Evolutionary conservation across 2,797 vertebrate species (phyloP), one percentile per base, ranked within the genome.

Genomic region (Masticophis lateralis): DNA sequence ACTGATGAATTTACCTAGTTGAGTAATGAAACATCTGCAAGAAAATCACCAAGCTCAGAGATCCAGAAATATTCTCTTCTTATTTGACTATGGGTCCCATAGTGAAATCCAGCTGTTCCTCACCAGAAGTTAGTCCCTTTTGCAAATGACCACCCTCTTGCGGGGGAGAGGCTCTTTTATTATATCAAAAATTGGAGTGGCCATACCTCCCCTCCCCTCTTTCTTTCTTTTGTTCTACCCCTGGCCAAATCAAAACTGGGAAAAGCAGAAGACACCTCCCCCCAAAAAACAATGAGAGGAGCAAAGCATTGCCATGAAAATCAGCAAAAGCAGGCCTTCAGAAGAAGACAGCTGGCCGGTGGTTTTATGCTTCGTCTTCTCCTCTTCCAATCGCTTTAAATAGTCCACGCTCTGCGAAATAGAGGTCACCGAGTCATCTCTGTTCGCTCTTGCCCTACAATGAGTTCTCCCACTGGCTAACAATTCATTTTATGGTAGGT

Each of bases 401-500:
- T 14, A 28, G 74, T 20, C 66, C 79, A 60, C 37, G 66, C 16
- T 60, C 57, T 27, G 28, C 2, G 2, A 94, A 95, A 92, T 88
- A 95, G 87, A 94, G 88, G 95, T 94, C 95, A 96, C 93, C 91
- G 93, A 95, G 92, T 93, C 43, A 95, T 94, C 74, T 88, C 56
- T 28, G 6, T 20, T 43, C 28, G 43, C 86, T 74, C 90, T 93
- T 96, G 92, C 96, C 95, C 96, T 96, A 92, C 96, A 95, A 93
- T 90, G 94, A 95, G 95, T 96, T 96, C 96, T 94, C 94, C 95
- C 94, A 95, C 92, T 93, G 96, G 93, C 95, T 94, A 94, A 95
- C 95, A 95, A 94, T 90, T 96, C 95, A 95, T 95, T 97, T 96
- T 96, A 95, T 94, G 95, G 95, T 94, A 96, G 94, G 95, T 94